A percentile compares a stretch with the other conserved stretches of the same genome.
Evolutionary conservation across 2,888 invertebrate genomes (phyloP).

Genomic region (Cybosia mesomella): DNA sequence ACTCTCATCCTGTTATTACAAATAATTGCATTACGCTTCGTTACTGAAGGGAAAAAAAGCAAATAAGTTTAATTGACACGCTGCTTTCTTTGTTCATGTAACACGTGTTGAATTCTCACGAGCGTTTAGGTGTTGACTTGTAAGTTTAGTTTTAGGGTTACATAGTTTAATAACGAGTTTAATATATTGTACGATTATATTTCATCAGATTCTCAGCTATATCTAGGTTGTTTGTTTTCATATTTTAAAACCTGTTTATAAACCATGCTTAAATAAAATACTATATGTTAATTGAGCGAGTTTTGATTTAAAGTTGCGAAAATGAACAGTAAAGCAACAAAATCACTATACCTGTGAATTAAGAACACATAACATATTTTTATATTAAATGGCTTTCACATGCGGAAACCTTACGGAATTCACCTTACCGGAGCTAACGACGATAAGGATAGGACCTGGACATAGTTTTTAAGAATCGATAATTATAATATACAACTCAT

Average conservation of each 20-base stretch:
- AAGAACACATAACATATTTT: too few relatives aligned
- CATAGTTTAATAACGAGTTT: background rate
- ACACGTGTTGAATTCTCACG: constrained; percentile 80
- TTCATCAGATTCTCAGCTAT: background rate
- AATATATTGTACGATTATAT: background rate
- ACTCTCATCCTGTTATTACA: constrained; percentile 85
- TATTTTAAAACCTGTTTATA: background rate
- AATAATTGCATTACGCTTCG: constrained; percentile 86
- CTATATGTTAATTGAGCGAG: background rate
- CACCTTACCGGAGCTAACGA: background rate
- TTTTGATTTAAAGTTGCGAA: background rate
- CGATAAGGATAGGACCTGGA: background rate
- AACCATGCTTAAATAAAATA: background rate
- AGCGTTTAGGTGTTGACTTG: constrained; percentile 30
- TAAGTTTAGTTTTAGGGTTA: constrained; percentile 24
- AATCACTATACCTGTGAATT: too few relatives aligned
- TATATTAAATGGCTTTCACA: too few relatives aligned
- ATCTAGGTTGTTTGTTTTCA: background rate
- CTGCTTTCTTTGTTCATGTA: constrained; percentile 82
- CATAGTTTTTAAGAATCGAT: background rate
- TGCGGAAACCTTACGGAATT: background rate
- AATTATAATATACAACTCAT: background rate
- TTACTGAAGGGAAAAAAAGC: constrained; percentile 81
- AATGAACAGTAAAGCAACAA: background rate
- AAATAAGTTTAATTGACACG: constrained; percentile 84